phyloP scores from a whole-genome alignment of 1,140 invertebrate genomes.

The Drosophila tristis region DNA sequence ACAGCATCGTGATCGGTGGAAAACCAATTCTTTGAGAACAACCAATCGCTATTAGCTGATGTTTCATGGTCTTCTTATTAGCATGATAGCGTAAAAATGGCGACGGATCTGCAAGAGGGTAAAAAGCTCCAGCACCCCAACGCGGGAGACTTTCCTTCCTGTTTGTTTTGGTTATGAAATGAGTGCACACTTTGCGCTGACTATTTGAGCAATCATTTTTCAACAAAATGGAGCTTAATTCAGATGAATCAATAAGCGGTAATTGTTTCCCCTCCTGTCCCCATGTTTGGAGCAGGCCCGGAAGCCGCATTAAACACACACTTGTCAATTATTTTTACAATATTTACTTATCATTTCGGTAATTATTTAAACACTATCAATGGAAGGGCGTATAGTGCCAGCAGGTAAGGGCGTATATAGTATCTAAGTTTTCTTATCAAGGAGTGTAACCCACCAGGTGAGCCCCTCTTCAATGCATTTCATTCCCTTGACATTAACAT shows the following conservation, averaged over 20 bases:
- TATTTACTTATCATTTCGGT: background rate
- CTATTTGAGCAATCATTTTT: slow-evolving; percentile 20
- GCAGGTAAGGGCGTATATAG: slow-evolving; percentile 3
- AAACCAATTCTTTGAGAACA: no score
- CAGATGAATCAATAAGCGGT: slow-evolving; percentile 10
- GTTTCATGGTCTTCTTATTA: no score
- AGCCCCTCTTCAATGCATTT: slow-evolving; percentile 6
- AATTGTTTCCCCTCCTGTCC: slow-evolving; percentile 3
- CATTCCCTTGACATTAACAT: slow-evolving; percentile 35
- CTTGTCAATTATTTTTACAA: slow-evolving; percentile 45
- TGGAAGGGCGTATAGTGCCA: no score
- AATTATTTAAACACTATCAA: background rate
- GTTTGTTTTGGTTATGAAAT: slow-evolving; percentile 14
- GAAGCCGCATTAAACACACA: slow-evolving; percentile 16
- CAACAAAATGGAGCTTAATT: background rate
- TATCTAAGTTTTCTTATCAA: background rate
- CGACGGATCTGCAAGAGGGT: no score
- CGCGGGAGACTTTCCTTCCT: background rate
- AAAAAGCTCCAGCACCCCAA: no score
- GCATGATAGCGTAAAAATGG: no score
- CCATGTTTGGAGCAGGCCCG: slow-evolving; percentile 2
- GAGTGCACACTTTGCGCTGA: slow-evolving; percentile 23
- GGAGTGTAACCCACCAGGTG: no score
- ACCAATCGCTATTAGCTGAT: no score
- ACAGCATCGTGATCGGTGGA: no score